Evolutionary conservation across 2,113 vertebrate species (phyloP).

Genomic region (Phrynosoma platyrhinos): DNA sequence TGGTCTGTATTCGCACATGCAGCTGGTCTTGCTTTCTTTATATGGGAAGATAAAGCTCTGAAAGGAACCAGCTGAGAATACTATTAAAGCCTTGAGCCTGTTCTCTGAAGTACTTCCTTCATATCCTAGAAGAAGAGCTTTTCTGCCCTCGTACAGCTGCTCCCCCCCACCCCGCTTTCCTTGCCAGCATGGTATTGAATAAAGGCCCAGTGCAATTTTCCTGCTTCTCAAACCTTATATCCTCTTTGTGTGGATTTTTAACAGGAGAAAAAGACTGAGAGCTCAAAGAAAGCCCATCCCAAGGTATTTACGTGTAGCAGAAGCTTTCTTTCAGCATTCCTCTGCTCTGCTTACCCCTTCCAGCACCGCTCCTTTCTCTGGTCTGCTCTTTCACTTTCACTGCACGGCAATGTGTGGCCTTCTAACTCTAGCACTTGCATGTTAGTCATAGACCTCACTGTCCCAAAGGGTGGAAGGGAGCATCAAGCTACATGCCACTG

Average conservation of each 20-base stretch:
- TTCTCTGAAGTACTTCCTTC: rapidly evolving
- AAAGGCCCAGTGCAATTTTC: neutral
- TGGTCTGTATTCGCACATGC: neutral
- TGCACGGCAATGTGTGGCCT: conserved; percentile 46
- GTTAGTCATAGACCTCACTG: conserved; percentile 9
- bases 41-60: neutral
- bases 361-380: conserved; percentile 39
- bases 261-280: conserved; percentile 91
- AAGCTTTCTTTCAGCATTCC: conserved; percentile 40
- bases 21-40: neutral
- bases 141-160: neutral
- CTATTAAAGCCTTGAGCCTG: neutral
- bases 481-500: neutral
- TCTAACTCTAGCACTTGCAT: conserved; percentile 70
- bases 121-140: neutral
- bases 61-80: neutral
- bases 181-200: conserved; percentile 22
- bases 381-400: conserved; percentile 52
- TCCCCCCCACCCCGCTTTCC: neutral
- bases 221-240: conserved; percentile 54
- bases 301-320: conserved; percentile 87
- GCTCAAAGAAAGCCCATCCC: conserved; percentile 86
- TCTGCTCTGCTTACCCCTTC: conserved; percentile 53
- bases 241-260: conserved; percentile 83
- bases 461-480: conserved; percentile 17